phyloP scores from a whole-genome alignment of 2,797 vertebrate genomes.

The Gadopsis marmoratus region DNA sequence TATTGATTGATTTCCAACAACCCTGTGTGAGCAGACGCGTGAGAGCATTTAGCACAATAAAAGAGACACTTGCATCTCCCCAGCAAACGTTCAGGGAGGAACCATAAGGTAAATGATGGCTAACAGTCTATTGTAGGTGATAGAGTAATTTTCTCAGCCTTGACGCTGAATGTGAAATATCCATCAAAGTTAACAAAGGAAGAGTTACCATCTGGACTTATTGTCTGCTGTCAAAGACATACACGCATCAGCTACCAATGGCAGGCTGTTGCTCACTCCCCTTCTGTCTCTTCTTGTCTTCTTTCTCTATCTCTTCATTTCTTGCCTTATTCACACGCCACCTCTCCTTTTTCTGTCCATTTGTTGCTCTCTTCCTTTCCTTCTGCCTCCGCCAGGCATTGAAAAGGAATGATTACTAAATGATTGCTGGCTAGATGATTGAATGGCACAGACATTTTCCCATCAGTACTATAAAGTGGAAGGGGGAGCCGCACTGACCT shows the following conservation, averaged over 20 bases:
- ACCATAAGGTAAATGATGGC: constrained; percentile 54
- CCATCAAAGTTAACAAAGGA: constrained; percentile 83
- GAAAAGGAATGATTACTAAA: constrained; percentile 77
- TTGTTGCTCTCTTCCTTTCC: constrained; percentile 48
- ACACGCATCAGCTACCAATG: constrained; percentile 68
- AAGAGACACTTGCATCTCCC: constrained; percentile 30
- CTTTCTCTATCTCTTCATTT: constrained; percentile 35
- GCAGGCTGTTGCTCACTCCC: constrained; percentile 65
- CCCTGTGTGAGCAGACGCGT: constrained; percentile 5
- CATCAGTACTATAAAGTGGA: constrained; percentile 58
- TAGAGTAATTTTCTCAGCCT: constrained; percentile 62
- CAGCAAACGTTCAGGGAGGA: constrained; percentile 19
- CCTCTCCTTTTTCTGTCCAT: constrained; percentile 16
- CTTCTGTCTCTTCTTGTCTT: constrained; percentile 56
- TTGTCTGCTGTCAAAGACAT: constrained; percentile 80
- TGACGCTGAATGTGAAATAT: constrained; percentile 70
- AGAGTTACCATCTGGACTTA: constrained; percentile 80
- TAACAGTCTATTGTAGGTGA: constrained; percentile 58
- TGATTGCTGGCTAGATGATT: constrained; percentile 71
- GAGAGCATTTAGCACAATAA: constrained; percentile 41
- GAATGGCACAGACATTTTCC: constrained; percentile 73
- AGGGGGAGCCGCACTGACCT: constrained; percentile 42
- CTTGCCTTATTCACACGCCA: constrained; percentile 43
- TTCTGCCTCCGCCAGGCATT: constrained; percentile 49
- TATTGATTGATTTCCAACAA: constrained; percentile 43